Evolutionary conservation across 2,888 invertebrate species (phyloP), one percentile per base, ranked within the genome.

Genomic region (Caenorhabditis drosophilae): DNA sequence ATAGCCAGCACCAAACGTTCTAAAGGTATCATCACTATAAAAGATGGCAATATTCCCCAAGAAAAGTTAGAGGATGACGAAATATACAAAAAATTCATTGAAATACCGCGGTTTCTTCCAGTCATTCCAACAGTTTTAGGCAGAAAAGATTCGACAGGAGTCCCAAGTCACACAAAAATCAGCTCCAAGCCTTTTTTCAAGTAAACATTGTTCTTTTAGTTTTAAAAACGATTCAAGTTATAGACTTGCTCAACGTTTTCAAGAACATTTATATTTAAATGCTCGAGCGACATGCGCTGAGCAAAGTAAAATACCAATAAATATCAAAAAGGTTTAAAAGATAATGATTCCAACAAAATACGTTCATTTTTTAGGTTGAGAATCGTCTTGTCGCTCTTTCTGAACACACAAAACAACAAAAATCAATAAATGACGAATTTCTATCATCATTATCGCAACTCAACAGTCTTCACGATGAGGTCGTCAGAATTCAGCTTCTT

Each of bases 191-290:
- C 73, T 2, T 64, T 72, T 27, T 66, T 55, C 55, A 66, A 56
- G n/a, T n/a, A n/a, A n/a, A n/a, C n/a, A n/a, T n/a, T n/a, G n/a
- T n/a, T n/a, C n/a, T n/a, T n/a, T n/a, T n/a, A n/a, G n/a, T n/a
- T n/a, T n/a, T n/a, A n/a, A n/a, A n/a, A n/a, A n/a, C n/a, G n/a
- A n/a, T n/a, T n/a, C n/a, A n/a, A n/a, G n/a, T n/a, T n/a, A n/a
- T n/a, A n/a, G n/a, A 34, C 68, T 80, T 20, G 60, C 75, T 15
- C 59, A 62, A 9, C 70, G 79, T n/a, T 44, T 80, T 35, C 80
- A 80, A 55, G 69, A 74, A 16, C 79, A 80, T 61, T 67, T 80
- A 27, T 36, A 61, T 7, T 18, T 64, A 0, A 77, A 77, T 35
- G 71, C 73, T 2, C 62, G 66, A 47, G 49, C 62, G 3, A 67